A percentile compares a stretch with the other conserved stretches of the same genome.
Evolutionary conservation across 2,888 invertebrate genomes (phyloP).

Genomic region (Furcula furcula): DNA sequence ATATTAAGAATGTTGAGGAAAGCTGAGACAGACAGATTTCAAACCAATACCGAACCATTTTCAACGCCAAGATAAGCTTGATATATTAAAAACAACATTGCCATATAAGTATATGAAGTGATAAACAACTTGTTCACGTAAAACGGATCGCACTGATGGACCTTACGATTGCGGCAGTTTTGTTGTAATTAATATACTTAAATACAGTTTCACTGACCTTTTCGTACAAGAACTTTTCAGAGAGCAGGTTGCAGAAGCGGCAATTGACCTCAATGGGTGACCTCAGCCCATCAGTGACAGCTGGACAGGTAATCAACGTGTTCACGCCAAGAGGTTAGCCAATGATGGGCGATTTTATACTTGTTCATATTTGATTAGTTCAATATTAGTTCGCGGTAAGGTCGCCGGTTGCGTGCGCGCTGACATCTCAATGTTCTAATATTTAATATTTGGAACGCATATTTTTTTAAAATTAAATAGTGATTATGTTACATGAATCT

Average conservation of each 20-base stretch:
- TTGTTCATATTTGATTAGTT: neutral
- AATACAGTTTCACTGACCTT: conserved; percentile 1
- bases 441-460: neutral
- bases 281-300: neutral
- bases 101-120: too few species aligned
- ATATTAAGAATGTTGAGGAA: too few species aligned
- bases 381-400: neutral
- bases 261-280: neutral
- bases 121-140: neutral
- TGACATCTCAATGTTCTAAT: neutral
- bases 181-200: neutral
- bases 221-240: neutral
- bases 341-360: neutral
- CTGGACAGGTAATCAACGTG: neutral
- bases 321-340: neutral
- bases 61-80: too few species aligned
- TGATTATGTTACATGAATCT: too few species aligned
- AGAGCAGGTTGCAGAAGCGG: neutral
- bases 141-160: neutral
- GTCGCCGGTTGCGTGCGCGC: neutral
- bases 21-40: too few species aligned
- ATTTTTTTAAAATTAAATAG: too few species aligned
- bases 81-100: too few species aligned
- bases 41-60: too few species aligned
- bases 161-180: neutral